phyloP scores from a whole-genome alignment of 92 coral and sea anemone species.

The Pocillopora meandrina region DNA sequence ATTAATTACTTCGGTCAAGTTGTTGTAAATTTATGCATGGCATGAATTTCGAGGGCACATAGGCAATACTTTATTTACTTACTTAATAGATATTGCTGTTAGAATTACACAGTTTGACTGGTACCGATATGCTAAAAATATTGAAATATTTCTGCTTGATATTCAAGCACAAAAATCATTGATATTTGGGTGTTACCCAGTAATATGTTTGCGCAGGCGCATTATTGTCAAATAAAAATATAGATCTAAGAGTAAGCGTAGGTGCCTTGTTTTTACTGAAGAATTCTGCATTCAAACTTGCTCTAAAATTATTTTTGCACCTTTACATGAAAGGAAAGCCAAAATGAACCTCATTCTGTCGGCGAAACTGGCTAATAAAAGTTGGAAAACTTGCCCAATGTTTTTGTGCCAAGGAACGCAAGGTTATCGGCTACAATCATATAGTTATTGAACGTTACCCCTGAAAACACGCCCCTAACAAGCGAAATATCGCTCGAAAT shows the following conservation, averaged over 20 bases:
- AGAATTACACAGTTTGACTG: background rate
- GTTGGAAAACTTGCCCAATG: background rate
- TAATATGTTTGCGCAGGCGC: conserved; percentile 4
- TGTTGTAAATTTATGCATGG: background rate
- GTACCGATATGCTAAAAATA: background rate
- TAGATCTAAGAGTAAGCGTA: background rate
- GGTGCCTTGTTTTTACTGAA: background rate
- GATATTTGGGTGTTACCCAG: conserved; percentile 3
- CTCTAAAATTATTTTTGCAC: background rate
- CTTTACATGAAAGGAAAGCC: background rate
- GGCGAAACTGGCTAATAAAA: too few relatives aligned
- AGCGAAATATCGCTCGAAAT: background rate
- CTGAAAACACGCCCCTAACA: background rate
- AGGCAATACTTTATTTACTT: background rate
- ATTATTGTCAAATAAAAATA: background rate
- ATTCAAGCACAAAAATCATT: conserved; percentile 18
- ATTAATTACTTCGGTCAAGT: background rate
- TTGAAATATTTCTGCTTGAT: conserved; percentile 12
- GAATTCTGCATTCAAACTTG: background rate
- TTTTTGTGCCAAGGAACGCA: conserved; percentile 4
- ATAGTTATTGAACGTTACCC: conserved; percentile 14
- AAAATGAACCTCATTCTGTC: background rate
- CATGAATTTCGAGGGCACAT: background rate
- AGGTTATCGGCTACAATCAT: conserved; percentile 13
- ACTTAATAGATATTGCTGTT: background rate